Evolutionary conservation across 2,888 invertebrate species (phyloP).

Genomic region (Thymelicus acteon): DNA sequence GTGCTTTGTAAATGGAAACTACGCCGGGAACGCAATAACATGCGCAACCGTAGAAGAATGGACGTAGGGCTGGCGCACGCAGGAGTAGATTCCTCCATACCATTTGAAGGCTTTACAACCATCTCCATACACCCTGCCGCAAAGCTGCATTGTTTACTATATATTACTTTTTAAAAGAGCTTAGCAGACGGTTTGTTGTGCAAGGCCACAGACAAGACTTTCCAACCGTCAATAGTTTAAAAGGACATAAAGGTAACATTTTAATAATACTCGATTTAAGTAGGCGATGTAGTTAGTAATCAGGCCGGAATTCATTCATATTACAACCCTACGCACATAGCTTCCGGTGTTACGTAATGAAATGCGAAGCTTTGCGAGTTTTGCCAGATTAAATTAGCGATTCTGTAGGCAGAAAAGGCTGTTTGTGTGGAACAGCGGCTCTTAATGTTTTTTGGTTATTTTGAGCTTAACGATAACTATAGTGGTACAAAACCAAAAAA

Average conservation of each 20-base stretch:
- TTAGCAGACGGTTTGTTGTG: neutral
- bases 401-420: slow-evolving; percentile 46
- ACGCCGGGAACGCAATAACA: slow-evolving; percentile 25
- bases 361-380: slow-evolving; percentile 56
- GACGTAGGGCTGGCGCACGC: slow-evolving; percentile 17
- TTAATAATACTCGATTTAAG: neutral
- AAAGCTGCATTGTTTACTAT: neutral
- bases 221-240: neutral
- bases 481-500: neutral
- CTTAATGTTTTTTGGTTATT: slow-evolving; percentile 7
- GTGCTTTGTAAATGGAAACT: slow-evolving; percentile 28
- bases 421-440: slow-evolving; percentile 15
- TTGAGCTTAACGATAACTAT: neutral
- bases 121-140: neutral
- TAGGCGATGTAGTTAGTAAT: neutral
- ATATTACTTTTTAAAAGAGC: neutral
- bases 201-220: too few species aligned
- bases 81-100: neutral
- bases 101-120: neutral
- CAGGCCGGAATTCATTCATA: slow-evolving; percentile 3
- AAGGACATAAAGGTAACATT: neutral
- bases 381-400: slow-evolving; percentile 62
- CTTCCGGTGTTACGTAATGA: slow-evolving; percentile 52
- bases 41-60: slow-evolving; percentile 6
- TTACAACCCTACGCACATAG: slow-evolving; percentile 50